A percentile compares a stretch with the other conserved stretches of the same genome.
phyloP scores from a whole-genome alignment of 2,113 vertebrate species.

The Chelonoidis abingdonii region DNA sequence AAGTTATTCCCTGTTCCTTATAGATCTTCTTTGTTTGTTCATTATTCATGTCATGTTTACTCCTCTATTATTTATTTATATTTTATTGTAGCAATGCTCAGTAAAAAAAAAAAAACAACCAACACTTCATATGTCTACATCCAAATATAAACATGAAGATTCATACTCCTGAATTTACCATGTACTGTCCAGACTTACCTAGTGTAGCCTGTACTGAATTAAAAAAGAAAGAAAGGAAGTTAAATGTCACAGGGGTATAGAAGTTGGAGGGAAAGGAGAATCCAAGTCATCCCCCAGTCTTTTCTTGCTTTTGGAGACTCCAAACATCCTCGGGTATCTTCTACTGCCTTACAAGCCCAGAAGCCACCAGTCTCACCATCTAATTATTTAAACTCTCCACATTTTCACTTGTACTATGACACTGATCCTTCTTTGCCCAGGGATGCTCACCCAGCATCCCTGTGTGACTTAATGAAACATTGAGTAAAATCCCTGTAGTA shows the following conservation, averaged over 20 bases:
- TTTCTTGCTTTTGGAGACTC: neutral
- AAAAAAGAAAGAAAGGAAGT: neutral
- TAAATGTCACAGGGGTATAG: neutral
- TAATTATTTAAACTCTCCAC: neutral
- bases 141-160: neutral
- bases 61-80: neutral
- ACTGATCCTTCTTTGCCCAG: rapidly evolving
- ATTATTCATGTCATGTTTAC: neutral
- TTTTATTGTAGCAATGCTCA: neutral
- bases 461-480: neutral
- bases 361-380: neutral
- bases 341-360: neutral
- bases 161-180: neutral
- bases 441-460: neutral
- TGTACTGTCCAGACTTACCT: neutral
- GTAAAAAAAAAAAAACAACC: neutral
- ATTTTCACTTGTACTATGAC: neutral
- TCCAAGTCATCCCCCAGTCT: neutral
- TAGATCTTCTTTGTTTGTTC: neutral
- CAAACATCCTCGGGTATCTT: neutral
- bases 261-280: rapidly evolving
- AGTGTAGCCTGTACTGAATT: rapidly evolving
- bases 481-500: no score
- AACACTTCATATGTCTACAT: neutral
- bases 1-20: neutral